Conservation (phyloP, 2,888 invertebrate species). For the Cerceris rybyensis region DNA sequence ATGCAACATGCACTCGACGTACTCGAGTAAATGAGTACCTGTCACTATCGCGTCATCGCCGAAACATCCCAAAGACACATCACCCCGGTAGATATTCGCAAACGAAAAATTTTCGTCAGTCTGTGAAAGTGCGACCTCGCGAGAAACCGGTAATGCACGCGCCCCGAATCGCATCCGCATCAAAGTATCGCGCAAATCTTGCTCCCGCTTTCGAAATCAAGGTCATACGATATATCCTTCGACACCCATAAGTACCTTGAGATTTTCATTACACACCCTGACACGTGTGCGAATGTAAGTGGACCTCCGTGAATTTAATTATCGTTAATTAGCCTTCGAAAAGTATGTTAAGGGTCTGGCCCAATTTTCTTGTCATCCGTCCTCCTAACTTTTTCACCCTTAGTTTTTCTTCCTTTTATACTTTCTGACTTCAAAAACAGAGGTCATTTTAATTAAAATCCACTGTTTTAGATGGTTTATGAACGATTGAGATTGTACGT, state of each 20-base stretch:
- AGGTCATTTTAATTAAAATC: no score
- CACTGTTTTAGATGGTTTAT: no score
- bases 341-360: slow-evolving; percentile 59
- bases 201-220: slow-evolving; percentile 49
- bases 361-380: slow-evolving; percentile 55
- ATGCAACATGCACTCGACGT: no score
- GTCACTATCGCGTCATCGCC: no score
- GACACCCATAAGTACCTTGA: slow-evolving; percentile 51
- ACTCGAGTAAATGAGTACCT: not conserved
- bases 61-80: no score
- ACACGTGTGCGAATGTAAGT: slow-evolving; percentile 61
- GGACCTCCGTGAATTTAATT: slow-evolving; percentile 73
- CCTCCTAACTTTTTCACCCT: not conserved
- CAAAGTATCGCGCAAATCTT: not conserved
- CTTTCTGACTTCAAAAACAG: not conserved
- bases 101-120: not conserved
- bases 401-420: not conserved
- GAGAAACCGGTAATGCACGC: slow-evolving; percentile 10
- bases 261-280: slow-evolving; percentile 61
- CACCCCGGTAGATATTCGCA: no score
- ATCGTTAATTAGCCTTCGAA: slow-evolving; percentile 72
- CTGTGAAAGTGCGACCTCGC: slow-evolving; percentile 12
- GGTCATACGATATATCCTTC: slow-evolving; percentile 31
- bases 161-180: not conserved
- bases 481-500: no score